Percentiles rank a stretch among this genome's conserved stretches.
Evolutionary conservation across 1,140 invertebrate species (phyloP).

Genomic region (Dendroctonus ponderosae): DNA sequence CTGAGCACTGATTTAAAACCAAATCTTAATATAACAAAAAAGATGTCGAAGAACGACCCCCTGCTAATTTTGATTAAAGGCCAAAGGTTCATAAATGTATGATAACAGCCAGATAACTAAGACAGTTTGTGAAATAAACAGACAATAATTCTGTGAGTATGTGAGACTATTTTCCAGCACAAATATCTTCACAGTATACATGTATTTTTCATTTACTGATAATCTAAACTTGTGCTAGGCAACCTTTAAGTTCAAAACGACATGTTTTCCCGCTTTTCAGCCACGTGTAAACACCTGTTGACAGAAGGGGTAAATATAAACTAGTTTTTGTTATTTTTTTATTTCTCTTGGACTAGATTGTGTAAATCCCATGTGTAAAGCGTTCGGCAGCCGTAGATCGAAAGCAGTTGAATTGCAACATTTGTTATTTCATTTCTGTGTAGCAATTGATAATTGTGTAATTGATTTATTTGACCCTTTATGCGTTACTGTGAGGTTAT

Average conservation of each 20-base stretch:
- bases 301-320: constrained; percentile 28
- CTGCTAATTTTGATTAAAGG: neutral
- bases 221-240: neutral
- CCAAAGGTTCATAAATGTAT: neutral
- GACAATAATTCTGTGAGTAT: neutral
- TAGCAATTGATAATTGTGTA: constrained; percentile 9
- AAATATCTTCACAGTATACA: neutral
- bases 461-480: constrained; percentile 15
- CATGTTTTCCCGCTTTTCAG: constrained; percentile 38
- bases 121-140: neutral
- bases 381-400: neutral
- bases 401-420: constrained; percentile 6
- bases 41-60: too few relatives aligned
- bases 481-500: constrained; percentile 26
- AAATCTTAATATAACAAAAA: too few relatives aligned
- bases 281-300: constrained; percentile 37
- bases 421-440: constrained; percentile 7
- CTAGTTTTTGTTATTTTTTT: constrained; percentile 5
- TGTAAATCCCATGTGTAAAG: neutral
- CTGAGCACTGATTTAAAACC: too few relatives aligned
- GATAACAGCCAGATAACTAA: neutral
- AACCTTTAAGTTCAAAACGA: constrained; percentile 19
- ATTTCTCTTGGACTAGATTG: neutral
- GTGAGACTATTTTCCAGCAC: neutral
- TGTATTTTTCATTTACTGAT: neutral